phyloP scores from a whole-genome alignment of 2,888 invertebrate species.

The Lasioglossum vierecki region DNA sequence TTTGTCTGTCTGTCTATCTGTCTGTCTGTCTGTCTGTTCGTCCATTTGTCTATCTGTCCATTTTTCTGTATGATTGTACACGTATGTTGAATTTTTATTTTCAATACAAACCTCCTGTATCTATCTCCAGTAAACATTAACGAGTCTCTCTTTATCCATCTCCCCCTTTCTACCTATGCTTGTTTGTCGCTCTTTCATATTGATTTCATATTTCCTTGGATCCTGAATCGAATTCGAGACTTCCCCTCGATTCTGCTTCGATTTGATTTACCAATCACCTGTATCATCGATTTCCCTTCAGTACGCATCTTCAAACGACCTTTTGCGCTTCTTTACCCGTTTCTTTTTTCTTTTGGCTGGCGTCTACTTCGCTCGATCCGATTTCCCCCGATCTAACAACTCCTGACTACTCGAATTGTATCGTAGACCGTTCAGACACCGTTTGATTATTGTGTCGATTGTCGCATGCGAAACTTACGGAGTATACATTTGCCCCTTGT shows the following conservation, averaged over 20 bases:
- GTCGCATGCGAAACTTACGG: constrained; percentile 35
- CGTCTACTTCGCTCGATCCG: constrained; percentile 30
- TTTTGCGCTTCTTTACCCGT: constrained; percentile 25
- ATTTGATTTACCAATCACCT: constrained; percentile 10
- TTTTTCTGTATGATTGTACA: constrained; percentile 64
- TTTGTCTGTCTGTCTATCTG: constrained; percentile 73
- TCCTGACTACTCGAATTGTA: background rate
- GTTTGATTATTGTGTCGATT: constrained; percentile 26
- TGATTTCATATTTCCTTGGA: background rate
- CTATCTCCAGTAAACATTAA: background rate
- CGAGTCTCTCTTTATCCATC: background rate
- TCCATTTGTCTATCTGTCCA: constrained; percentile 38
- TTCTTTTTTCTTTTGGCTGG: constrained; percentile 11
- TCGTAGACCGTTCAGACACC: constrained; percentile 9
- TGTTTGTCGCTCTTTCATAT: background rate
- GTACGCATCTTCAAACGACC: constrained; percentile 1
- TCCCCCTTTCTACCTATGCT: background rate
- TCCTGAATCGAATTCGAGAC: background rate
- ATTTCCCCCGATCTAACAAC: background rate
- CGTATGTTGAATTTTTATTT: constrained; percentile 48
- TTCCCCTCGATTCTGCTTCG: background rate
- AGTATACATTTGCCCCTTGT: background rate
- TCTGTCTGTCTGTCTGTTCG: constrained; percentile 72
- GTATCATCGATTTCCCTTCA: background rate
- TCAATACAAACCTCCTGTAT: background rate